These are phyloP conservation scores for Ursus arctos DNA, from an alignment of 2,113 vertebrate species.

Conservation along the genomic window DNA sequence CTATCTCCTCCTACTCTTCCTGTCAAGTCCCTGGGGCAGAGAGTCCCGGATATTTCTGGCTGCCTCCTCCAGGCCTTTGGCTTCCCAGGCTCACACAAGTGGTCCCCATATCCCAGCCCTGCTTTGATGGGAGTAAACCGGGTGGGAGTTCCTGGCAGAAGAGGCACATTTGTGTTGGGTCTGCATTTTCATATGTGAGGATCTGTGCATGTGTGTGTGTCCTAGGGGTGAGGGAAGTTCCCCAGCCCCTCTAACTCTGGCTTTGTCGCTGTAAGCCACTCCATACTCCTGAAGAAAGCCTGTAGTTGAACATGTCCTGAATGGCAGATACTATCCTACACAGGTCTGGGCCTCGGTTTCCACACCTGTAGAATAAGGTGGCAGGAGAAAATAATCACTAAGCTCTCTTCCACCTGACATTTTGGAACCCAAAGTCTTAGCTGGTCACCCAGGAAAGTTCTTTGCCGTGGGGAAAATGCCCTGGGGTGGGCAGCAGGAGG, in stretches of 20 bases:
- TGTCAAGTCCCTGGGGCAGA: constrained; percentile 76
- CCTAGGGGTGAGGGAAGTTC: background rate
- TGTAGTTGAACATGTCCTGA: background rate
- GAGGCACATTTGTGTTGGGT: background rate
- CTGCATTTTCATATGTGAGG: background rate
- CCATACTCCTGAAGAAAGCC: background rate
- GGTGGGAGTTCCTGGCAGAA: background rate
- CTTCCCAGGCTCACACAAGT: constrained; percentile 73
- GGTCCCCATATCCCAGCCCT: background rate
- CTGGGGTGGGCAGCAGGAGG: background rate
- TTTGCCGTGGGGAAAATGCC: background rate
- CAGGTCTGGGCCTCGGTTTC: background rate
- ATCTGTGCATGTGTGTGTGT: background rate
- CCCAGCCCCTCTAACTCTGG: background rate
- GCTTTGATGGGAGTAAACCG: background rate
- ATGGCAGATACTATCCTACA: background rate
- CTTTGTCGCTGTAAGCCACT: background rate
- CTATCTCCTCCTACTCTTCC: constrained; percentile 70
- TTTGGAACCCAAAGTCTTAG: background rate
- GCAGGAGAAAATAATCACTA: background rate
- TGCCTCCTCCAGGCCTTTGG: constrained; percentile 51
- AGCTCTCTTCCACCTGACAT: background rate
- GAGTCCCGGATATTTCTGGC: constrained; percentile 75
- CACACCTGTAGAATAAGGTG: background rate
- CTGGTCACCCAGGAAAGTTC: background rate